Conservation (phyloP, 92 coral and sea anemone genomes). For the Muricea muricata region DNA sequence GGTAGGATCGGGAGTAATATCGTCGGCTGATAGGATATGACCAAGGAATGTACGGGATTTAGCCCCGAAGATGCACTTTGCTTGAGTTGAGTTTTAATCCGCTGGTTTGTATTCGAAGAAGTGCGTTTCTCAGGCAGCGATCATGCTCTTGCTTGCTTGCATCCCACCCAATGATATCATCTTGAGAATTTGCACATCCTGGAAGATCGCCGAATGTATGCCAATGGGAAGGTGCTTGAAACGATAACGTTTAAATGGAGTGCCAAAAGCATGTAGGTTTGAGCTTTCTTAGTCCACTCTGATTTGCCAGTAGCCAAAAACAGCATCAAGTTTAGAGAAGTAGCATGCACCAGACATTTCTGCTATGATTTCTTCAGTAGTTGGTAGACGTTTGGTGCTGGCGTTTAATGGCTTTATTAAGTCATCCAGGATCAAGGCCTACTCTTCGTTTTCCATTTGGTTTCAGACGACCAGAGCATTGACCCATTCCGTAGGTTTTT, state of each 20-base stretch:
- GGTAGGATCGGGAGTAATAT: not conserved
- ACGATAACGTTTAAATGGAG: not conserved
- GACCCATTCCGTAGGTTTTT: too few relatives aligned
- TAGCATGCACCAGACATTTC: slow-evolving; percentile 10
- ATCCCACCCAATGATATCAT: not conserved
- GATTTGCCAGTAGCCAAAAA: slow-evolving; percentile 36
- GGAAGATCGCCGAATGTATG: not conserved
- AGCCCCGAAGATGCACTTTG: not conserved
- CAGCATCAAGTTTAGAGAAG: slow-evolving; percentile 21
- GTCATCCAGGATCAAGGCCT: not conserved
- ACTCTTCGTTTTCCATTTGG: not conserved
- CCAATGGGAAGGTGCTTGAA: not conserved
- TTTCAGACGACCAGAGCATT: slow-evolving; percentile 6
- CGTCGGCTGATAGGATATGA: not conserved
- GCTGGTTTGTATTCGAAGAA: not conserved
- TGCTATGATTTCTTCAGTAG: not conserved
- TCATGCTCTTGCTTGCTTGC: not conserved
- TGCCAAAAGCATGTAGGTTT: not conserved
- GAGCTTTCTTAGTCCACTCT: slow-evolving; percentile 17
- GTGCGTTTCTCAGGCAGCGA: slow-evolving; percentile 5
- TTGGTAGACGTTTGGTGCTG: not conserved
- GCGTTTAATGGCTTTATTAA: slow-evolving; percentile 2
- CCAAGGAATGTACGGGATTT: not conserved
- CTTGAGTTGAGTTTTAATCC: not conserved
- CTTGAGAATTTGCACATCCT: not conserved